Base-by-base conservation (phyloP, 2,113 vertebrate species). In the Centrocercus urophasianus region DNA sequence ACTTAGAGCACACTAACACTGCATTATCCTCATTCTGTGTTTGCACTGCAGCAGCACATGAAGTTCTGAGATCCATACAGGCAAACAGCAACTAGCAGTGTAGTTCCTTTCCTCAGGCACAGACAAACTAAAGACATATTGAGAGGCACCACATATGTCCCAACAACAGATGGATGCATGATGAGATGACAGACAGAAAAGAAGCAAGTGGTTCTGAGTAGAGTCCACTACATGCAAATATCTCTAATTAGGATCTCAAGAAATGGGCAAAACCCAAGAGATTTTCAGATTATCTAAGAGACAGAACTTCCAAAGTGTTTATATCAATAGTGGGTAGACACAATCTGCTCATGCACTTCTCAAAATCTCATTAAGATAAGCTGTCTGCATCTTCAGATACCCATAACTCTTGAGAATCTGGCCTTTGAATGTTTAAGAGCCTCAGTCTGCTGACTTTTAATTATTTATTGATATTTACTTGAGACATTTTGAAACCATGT, bases 311-410 rank as follows among this genome's bases (percentile, higher is more conserved):
- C 61, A 57, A 80, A 43, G 42, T 56, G 36, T 89, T 89, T 64
- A 10, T 72, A 93, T 69, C 79, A 88, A 54, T 1, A 73, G 27
- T 21, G n/a, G 47, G 40, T 47, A 78, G 32, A 57, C 52, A 67
- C 52, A 93, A 48, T 32, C 75, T 86, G 60, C 83, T 88, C 28
- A 2, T 1, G 6, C 36, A 77, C 42, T 92, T n/a, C 48, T 83
- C 75, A 77, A 95, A 89, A 93, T 15, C 72, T 57, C 75, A 63
- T 47, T 83, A 95, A 48, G 89, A 4, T 43, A 92, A 60, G 12
- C 22, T 71, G 50, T 32, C 34, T 38, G 11, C 27, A 63, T 64
- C 45, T 36, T 30, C 17, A 50, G 36, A 32, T 60, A 73, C 61
- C 1, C 2, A 1, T 64, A 85, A 52, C 42, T 47, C 57, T 28